Evolutionary conservation across 2,113 vertebrate genomes (phyloP).

Genomic region (Paracanthobrama guichenoti): DNA sequence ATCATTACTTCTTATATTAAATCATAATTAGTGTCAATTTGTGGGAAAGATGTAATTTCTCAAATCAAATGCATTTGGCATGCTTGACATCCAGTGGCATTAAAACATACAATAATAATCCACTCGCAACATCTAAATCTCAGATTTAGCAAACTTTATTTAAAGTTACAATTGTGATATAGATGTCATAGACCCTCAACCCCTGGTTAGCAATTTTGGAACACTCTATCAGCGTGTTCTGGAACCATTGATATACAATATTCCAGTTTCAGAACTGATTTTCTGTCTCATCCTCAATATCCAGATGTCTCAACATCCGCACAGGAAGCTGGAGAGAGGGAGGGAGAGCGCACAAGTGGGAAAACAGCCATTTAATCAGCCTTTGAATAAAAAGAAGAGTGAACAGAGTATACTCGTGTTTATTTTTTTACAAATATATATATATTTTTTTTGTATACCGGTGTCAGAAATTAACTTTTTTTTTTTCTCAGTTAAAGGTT

Average conservation of each 20-base stretch:
- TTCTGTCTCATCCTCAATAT: background rate
- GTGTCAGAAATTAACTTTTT: background rate
- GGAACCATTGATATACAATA: background rate
- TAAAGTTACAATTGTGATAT: background rate
- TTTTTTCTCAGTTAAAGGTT: no score
- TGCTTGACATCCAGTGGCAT: background rate
- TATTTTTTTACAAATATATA: background rate
- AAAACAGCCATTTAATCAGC: constrained; percentile 1
- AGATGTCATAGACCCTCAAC: background rate
- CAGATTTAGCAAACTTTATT: background rate
- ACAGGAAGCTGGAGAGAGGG: constrained; percentile 27
- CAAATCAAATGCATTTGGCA: background rate
- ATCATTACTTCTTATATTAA: background rate
- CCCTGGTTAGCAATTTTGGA: constrained; percentile 3
- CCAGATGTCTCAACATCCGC: constrained; percentile 42
- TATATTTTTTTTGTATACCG: background rate
- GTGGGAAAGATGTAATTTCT: background rate
- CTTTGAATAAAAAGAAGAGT: constrained; percentile 32
- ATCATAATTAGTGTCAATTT: background rate
- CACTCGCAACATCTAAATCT: background rate
- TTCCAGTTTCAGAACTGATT: background rate
- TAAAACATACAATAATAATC: background rate
- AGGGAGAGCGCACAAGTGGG: background rate
- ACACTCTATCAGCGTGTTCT: background rate
- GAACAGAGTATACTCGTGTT: constrained; percentile 19